Base-by-base conservation (phyloP, 2,797 vertebrate genomes). In the Sebastolobus alascanus region DNA sequence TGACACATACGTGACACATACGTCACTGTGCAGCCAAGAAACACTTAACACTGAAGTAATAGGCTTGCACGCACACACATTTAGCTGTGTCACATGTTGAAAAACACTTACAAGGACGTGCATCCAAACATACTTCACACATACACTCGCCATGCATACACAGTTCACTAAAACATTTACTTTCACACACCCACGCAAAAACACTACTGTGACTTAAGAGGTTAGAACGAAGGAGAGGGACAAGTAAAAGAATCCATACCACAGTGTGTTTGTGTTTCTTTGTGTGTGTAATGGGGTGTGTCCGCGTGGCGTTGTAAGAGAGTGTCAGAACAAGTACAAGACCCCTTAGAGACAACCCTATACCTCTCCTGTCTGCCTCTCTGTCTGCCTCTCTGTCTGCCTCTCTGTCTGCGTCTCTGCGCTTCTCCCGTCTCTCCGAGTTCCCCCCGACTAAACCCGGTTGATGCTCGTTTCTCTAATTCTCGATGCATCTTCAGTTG, bases 401-500 rank as follows among this genome's bases (percentile, higher is more conserved):
- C 59, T 79, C 43, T 55, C 38, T 38, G 20, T 60, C 55, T 74
- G 46, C 25, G 9, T 79, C 46, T 68, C 38, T 56, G 20, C 16
- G 6, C 61, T 59, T 76, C 10, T 25, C 33, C 59, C 37, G 54
- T 78, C 67, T 78, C 67, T 68, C 77, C n/a, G 25, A 61, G 33
- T 77, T 77, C 63, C 76, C 37, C 64, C 40, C 54, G 66, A 74
- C 76, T 84, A 4, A 68, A 69, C 61, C 64, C 46, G 33, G 63
- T 60, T 63, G 72, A 82, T 37, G 66, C 46, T 67, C 83, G 69
- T 78, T 84, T 80, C 68, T 79, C 29, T 85, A 82, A 92, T 86
- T 90, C 83, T 87, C 60, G 12, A 78, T 82, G 78, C 82, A 76
- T 90, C 90, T 90, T 85, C 86, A 69, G 68, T 58, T 90, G 90